These are phyloP conservation scores for Heliconius ismenius DNA, from an alignment of 2,888 invertebrate genomes.

Conservation along the genomic window DNA sequence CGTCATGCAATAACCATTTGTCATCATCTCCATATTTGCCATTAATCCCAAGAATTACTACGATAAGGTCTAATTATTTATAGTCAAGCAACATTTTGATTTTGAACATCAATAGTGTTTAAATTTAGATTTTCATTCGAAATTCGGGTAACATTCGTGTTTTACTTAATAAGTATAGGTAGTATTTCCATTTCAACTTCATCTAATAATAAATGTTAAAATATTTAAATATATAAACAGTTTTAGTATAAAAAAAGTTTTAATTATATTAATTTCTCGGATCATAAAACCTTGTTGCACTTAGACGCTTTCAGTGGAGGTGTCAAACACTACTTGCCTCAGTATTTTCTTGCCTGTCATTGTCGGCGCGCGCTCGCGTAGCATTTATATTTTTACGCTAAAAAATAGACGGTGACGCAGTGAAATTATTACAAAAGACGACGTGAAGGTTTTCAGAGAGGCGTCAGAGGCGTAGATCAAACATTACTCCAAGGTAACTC, in stretches of 20 bases:
- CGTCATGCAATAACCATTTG: conserved; percentile 65
- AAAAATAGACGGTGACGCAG: conserved; percentile 58
- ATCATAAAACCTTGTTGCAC: conserved; percentile 59
- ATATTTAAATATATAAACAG: not conserved
- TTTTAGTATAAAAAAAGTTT: conserved; percentile 1
- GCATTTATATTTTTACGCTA: conserved; percentile 49
- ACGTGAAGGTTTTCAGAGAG: conserved; percentile 46
- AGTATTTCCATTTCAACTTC: not conserved
- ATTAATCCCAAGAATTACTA: conserved; percentile 34
- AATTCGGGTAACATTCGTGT: not conserved
- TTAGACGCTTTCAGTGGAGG: conserved; percentile 65
- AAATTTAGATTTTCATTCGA: not conserved
- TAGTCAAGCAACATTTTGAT: conserved; percentile 1
- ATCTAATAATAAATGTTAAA: not conserved
- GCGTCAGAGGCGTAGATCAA: conserved; percentile 57
- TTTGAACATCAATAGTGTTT: not conserved
- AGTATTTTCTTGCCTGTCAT: conserved; percentile 61
- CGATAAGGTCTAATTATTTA: conserved; percentile 38
- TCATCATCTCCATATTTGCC: conserved; percentile 51
- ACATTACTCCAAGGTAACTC: conserved; percentile 73
- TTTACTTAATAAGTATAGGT: not conserved
- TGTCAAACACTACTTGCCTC: conserved; percentile 67
- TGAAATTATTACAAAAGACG: conserved; percentile 51
- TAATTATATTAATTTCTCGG: conserved; percentile 46
- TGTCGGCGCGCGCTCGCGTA: conserved; percentile 56